Conservation (phyloP, 2,888 invertebrate genomes). For the Schrankia costaestrigalis region DNA sequence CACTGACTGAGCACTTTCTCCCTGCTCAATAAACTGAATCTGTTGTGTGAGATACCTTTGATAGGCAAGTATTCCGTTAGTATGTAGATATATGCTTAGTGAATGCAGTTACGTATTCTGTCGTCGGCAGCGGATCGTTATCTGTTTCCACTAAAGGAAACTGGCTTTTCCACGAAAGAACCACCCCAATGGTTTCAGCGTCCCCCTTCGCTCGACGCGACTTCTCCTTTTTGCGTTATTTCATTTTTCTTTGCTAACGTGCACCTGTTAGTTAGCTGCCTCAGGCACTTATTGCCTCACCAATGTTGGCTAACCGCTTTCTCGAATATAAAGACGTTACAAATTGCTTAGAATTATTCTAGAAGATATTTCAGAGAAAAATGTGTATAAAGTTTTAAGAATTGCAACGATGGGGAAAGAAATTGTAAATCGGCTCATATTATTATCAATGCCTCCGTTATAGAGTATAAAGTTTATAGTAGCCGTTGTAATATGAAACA, state of each 20-base stretch:
- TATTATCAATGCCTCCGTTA: no score
- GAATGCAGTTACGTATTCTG: constrained; percentile 77
- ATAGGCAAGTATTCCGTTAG: constrained; percentile 48
- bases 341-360: no score
- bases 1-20: constrained; percentile 50
- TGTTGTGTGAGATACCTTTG: constrained; percentile 65
- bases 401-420: no score
- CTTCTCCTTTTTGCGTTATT: constrained; percentile 74
- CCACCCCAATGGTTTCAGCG: constrained; percentile 62
- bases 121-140: constrained; percentile 79
- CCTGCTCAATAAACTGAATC: constrained; percentile 47
- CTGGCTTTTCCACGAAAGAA: constrained; percentile 77
- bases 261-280: constrained; percentile 76
- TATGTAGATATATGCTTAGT: constrained; percentile 69
- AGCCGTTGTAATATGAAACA: constrained; percentile 40
- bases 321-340: constrained; percentile 39
- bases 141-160: constrained; percentile 80
- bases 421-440: no score
- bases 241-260: constrained; percentile 76
- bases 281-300: constrained; percentile 59
- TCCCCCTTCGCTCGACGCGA: constrained; percentile 55
- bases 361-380: no score
- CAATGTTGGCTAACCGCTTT: constrained; percentile 47
- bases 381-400: no score
- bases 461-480: no score